Conservation (phyloP, 2,797 vertebrate genomes). For the Urocyon cinereoargenteus region DNA sequence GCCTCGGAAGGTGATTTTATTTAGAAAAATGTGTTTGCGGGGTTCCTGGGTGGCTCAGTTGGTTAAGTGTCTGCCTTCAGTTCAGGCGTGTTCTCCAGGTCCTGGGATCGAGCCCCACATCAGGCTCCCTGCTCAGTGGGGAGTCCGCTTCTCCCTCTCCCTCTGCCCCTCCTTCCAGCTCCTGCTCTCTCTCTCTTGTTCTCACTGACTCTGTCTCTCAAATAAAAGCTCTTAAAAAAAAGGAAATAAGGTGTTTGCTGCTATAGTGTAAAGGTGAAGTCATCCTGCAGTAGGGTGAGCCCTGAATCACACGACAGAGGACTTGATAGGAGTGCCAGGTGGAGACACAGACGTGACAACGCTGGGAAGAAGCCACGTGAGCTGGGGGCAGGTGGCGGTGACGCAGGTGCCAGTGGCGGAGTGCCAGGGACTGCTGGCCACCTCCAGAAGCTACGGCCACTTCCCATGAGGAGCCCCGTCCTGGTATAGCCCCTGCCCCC, state of each 20-base stretch:
- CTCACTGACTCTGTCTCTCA: too few relatives aligned
- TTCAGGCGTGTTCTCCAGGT: too few relatives aligned
- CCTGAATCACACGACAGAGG: fast-evolving
- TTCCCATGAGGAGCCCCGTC: fast-evolving
- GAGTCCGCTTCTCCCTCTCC: too few relatives aligned
- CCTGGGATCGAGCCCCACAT: too few relatives aligned
- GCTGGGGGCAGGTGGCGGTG: fast-evolving
- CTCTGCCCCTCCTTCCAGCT: too few relatives aligned
- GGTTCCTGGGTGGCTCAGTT: too few relatives aligned
- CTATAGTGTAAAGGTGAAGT: background rate
- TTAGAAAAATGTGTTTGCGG: background rate
- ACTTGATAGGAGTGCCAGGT: fast-evolving
- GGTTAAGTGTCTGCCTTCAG: too few relatives aligned
- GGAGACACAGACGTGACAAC: background rate
- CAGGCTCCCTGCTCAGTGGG: too few relatives aligned
- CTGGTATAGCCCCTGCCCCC: too few relatives aligned
- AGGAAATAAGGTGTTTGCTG: background rate
- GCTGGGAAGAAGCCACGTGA: fast-evolving
- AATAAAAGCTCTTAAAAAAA: too few relatives aligned
- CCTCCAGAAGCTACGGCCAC: fast-evolving
- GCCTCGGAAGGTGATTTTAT: background rate
- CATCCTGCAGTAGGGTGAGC: fast-evolving
- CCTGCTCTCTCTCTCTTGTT: too few relatives aligned
- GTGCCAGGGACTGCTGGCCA: fast-evolving
- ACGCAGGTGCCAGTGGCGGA: background rate